Base-by-base conservation (phyloP, 2,888 invertebrate species). In the Acronicta aceris region DNA sequence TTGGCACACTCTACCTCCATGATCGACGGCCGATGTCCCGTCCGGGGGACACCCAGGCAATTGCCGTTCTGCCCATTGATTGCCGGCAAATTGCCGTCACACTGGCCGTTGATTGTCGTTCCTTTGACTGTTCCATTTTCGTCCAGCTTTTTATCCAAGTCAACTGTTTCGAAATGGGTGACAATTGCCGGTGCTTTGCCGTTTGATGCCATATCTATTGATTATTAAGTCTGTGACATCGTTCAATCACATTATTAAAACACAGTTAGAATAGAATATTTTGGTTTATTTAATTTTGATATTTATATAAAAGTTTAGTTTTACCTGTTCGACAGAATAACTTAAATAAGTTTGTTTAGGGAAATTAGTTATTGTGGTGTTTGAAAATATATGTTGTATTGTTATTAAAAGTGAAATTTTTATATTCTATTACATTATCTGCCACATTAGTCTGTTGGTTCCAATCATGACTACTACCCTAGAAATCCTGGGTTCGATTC, bases 1-100 rank as follows among this genome's bases (percentile, higher is more conserved):
- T 95, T 92, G 5, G 96, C 94, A 83, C 96, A 96, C 82, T 97
- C 97, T 78, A 96, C 96, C 80, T 97, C 97, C 96, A 96, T 97
- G 59, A 95, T 95, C 30, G 96, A 96, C 91, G 96, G 96, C 41
- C 92, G 79, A 21, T 88, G 91, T 1, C 89, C 88, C 43, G 79
- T 81, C 13, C 87, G 80, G 0, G 88, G 84, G 12, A 89, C 84
- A 1, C 64, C 64, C 17, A 74, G 47, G 38, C 58, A 71, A 51
- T 74, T 64, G 5, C 59, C 74, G 9, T 71, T 59, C 25, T 71
- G 71, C 8, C 13, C 65, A 25, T 45, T 52, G 5, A 25, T 45
- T 7, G 54, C 42, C 36, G 67, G 36, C 49, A 72, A 51, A 27
- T 54, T 59, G 2, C 38, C 48, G 4, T 54, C 17, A 16, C 53